Evolutionary conservation across 2,888 invertebrate species (phyloP), one percentile per base, ranked within the genome.

Genomic region (Phyto melanocephala): DNA sequence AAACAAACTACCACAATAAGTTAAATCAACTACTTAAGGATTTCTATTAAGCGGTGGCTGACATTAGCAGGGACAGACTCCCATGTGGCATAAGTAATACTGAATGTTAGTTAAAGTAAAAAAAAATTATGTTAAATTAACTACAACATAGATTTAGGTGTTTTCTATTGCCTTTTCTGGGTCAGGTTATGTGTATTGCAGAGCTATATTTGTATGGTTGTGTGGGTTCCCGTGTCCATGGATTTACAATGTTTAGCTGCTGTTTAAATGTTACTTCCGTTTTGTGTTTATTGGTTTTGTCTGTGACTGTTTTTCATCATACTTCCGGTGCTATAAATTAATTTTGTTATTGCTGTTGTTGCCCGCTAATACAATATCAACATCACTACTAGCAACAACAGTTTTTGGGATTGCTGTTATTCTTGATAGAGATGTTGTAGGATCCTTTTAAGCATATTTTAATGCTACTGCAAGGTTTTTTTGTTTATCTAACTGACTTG

Each of bases 211-310:
- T 47, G 47, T 37, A 13, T 28, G 4, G 3, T 47, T n/a, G 40
- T n/a, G 11, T 1, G 13, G 24, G 1, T 7, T 1, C 17, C 28
- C 45, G 11, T 28, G 28, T 33, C 20, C 1, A 5, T 37, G n/a
- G 13, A 2, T 42, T 68, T 42, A 52, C 40, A 68, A 40, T 40
- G 50, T 58, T 71, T 60, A 28, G 40, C 54, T 65, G 62, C 52
- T 62, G 28, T 81, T 72, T 81, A 81, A 81, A 77, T 33, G 52
- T 62, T 56, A 56, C 67, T 77, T 77, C 72, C 71, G 71, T 56
- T 56, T 60, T 45, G 45, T 54, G 54, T 72, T 71, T 77, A 77
- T 81, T 71, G 60, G 80, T 40, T 75, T 80, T 80, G 80, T 80
- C 67, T 77, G 40, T 17, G 67, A 24, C 52, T 67, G 79, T 52